Conservation (phyloP, 30 jellyfish, hydroid and myxozoan species). For the Turritopsis rubra region DNA sequence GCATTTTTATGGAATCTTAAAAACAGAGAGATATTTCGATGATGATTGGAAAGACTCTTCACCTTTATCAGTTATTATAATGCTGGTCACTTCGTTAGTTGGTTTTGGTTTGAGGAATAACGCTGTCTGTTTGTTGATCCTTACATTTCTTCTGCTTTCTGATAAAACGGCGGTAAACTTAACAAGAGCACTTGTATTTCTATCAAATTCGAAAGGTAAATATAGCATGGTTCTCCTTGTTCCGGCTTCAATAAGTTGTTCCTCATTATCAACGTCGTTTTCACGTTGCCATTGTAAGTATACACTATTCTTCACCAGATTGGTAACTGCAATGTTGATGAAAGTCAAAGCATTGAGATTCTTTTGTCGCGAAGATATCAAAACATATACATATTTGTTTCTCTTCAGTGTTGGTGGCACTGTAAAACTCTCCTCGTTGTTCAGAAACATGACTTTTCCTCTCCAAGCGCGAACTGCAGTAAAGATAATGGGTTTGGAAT, state of each 20-base stretch:
- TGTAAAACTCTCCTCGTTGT: constrained; percentile 2
- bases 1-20: background rate
- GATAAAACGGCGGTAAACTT: background rate
- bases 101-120: constrained; percentile 1
- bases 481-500: background rate
- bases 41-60: background rate
- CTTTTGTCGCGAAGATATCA: background rate
- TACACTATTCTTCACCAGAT: background rate
- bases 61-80: constrained; percentile 16
- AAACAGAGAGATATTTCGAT: too few relatives aligned
- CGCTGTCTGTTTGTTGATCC: background rate
- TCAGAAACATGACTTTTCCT: background rate
- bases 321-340: constrained; percentile 12
- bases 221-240: background rate
- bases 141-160: background rate
- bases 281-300: background rate
- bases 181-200: background rate
- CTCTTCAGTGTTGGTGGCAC: background rate
- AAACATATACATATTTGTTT: background rate
- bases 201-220: background rate
- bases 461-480: constrained; percentile 9
- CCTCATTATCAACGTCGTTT: background rate
- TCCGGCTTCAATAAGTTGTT: constrained; percentile 7
- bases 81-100: background rate
- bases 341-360: background rate